Evolutionary conservation across 2,113 vertebrate species (phyloP), one percentile per base, ranked within the genome.

Genomic region (Syngnathus scovelli): DNA sequence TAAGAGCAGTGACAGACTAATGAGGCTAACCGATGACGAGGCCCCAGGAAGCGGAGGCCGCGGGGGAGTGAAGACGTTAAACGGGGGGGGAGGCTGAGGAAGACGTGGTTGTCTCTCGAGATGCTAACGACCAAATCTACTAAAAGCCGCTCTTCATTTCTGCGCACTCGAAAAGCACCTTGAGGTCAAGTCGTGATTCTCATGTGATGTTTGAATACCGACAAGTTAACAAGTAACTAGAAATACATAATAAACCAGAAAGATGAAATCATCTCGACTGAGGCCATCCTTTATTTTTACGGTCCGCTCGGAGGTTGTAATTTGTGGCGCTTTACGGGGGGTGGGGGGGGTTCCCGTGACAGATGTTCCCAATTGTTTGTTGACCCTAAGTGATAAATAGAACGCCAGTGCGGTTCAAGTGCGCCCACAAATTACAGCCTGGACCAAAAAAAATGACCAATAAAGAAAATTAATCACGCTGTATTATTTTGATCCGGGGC

Each of bases 11-110:
- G 88, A 88, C 85, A 83, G 79, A 78, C 78, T 90, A 89, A 91
- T 83, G 80, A 89, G 87, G 79, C 76, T 84, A 82, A 89, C 87
- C 88, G 85, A 89, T 85, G 83, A 86, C 74, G 78, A 82, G 76
- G 74, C 72, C 76, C 75, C 66, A 73, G 72, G 83, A 83, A 73
- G 55, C 70, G 27, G 67, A 52, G 52, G 75, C 72, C 67, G 72
- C 64, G 69, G 61, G 46, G 61, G 64, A 64, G 63, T 75, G 66
- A 69, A 71, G 75, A 83, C 71, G 72, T 76, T 23, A 44, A 62
- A 16, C n/a, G 21, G 44, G 39, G 39, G n/a, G 12, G 7, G 18
- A 62, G 44, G 44, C n/a, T 21, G 19, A 61, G 19, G 38, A 61
- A 41, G 60, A 43, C 61, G 27, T 15, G 13, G 12, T 23, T 3